Evolutionary conservation across 2,888 invertebrate genomes (phyloP), one percentile per base, ranked within the genome.

Genomic region (Keiferia lycopersicella): DNA sequence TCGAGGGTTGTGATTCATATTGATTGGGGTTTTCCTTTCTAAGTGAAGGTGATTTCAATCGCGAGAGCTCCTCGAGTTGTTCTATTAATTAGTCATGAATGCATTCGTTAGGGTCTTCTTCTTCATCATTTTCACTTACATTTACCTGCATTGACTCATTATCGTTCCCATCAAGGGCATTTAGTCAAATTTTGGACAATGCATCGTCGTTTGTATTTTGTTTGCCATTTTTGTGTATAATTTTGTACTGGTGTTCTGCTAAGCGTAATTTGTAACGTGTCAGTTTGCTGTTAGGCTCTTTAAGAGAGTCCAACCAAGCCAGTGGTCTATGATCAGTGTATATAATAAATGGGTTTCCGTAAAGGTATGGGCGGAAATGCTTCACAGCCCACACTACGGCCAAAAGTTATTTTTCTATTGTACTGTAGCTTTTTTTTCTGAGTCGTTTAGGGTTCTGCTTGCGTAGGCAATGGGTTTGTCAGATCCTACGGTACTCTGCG

Each of bases 371-470:
- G n/a, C 57, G 57, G 16, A 57, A 57, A 34, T 57, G 57, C 14
- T 53, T 53, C 8, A 22, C 20, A 34, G 69, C 69, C 72, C 70
- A 72, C 0, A 70, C 48, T 10, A 71, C 64, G 0, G 74, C 76
- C 22, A 79, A 57, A 26, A 26, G 26, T 26, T 26, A 2, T 26
- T 26, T 26, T 26, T 26, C 26, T 4, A 26, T 26, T 0, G 76
- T 76, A 11, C 68, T 68, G 63, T 77, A 77, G 22, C 70, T n/a
- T n/a, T 73, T 22, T 39, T 53, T 66, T 77, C 76, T 0, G 71
- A 65, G 10, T 69, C 68, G 56, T 69, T 73, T 22, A 77, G 56
- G 1, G 76, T 76, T 8, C 69, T 59, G 18, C 67, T 65, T 0
- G 69, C 71, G 34, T 67, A 71, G 3, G 67, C 65, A 53, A 72